These are phyloP conservation scores for Vulpes ferrilata DNA, from an alignment of 2,113 vertebrate genomes.

Conservation along the genomic window DNA sequence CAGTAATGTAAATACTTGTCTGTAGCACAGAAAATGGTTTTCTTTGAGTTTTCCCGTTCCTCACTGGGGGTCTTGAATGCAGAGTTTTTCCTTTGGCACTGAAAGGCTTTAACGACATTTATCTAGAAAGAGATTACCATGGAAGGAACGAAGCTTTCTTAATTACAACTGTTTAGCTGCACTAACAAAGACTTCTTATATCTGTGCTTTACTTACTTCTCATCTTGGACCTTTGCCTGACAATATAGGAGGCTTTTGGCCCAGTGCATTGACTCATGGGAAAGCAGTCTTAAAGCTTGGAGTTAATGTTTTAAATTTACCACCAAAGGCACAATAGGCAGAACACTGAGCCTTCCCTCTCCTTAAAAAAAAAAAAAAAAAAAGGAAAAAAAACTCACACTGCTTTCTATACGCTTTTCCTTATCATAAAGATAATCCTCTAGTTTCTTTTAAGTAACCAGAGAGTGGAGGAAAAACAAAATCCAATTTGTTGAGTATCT, in stretches of 20 bases:
- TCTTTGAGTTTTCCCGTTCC: not conserved
- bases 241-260: not conserved
- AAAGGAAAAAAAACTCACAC: not conserved
- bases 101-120: not conserved
- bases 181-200: not conserved
- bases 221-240: conserved; percentile 33
- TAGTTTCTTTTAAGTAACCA: conserved; percentile 26
- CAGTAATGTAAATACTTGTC: not conserved
- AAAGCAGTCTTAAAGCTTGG: conserved; percentile 56
- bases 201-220: conserved; percentile 24
- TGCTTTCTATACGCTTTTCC: not conserved
- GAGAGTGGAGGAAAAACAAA: not conserved
- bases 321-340: conserved; percentile 44
- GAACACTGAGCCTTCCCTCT: not conserved
- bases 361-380: not conserved
- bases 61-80: not conserved
- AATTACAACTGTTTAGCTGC: not conserved
- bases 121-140: not conserved
- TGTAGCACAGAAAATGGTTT: not conserved
- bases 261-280: not conserved
- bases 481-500: not conserved
- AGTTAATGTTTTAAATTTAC: conserved; percentile 69
- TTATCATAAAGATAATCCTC: not conserved
- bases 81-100: not conserved
- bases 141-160: not conserved